A percentile compares a stretch with the other conserved stretches of the same genome.
phyloP scores from a whole-genome alignment of 2,888 invertebrate genomes.

The Uloborus plumipes region DNA sequence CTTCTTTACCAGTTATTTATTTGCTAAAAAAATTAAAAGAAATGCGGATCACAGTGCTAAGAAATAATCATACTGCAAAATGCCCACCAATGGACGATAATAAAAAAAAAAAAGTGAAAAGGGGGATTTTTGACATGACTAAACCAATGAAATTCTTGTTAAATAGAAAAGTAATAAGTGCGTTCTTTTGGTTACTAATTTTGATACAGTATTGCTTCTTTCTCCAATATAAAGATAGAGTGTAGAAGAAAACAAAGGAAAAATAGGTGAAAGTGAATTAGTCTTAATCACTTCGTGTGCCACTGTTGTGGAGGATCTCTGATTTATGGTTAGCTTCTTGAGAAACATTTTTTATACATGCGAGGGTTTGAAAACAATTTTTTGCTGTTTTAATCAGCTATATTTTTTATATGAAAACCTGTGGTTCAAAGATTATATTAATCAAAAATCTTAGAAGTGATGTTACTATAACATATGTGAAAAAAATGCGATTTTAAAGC shows the following conservation, averaged over 20 bases:
- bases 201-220: constrained; percentile 1
- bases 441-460: constrained; percentile 15
- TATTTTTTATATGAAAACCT: neutral
- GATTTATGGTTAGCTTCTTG: constrained; percentile 6
- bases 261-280: constrained; percentile 6
- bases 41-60: too few species aligned
- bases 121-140: neutral
- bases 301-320: constrained; percentile 9
- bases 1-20: too few species aligned
- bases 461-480: constrained; percentile 11
- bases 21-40: too few species aligned
- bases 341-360: constrained; percentile 10
- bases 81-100: too few species aligned
- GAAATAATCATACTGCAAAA: too few species aligned
- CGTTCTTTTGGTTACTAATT: constrained; percentile 3
- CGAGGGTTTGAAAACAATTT: constrained; percentile 1
- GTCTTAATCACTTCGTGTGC: neutral
- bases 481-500: constrained; percentile 10
- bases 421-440: constrained; percentile 3
- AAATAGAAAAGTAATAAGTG: neutral
- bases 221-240: constrained; percentile 5
- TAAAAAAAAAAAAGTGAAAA: constrained; percentile 4
- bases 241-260: neutral
- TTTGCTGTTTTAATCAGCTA: constrained; percentile 15
- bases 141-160: constrained; percentile 9